Evolutionary conservation across 2,888 invertebrate genomes (phyloP).

Genomic region (Coelinius sp.): DNA sequence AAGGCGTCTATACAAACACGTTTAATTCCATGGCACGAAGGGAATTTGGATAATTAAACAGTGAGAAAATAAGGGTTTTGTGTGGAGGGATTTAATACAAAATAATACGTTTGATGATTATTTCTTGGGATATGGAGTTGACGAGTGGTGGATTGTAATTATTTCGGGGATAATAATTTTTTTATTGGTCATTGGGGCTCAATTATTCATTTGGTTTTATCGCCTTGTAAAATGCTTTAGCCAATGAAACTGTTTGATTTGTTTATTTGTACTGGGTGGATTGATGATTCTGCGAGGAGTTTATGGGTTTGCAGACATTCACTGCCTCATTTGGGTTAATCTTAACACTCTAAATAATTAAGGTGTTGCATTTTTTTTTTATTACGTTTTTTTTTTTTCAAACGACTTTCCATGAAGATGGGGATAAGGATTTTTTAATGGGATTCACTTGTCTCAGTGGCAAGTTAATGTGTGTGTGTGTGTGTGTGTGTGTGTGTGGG

Average conservation of each 20-base stretch:
- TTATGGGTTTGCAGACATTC: not conserved
- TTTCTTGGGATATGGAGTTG: not conserved
- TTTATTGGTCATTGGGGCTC: not conserved
- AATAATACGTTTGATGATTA: not conserved
- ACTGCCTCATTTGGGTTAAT: not conserved
- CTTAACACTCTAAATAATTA: not conserved
- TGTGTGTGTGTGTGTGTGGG: too few relatives aligned
- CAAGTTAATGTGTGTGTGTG: too few relatives aligned
- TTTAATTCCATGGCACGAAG: conserved; percentile 36
- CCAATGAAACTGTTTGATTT: not conserved
- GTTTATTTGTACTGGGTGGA: not conserved
- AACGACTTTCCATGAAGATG: not conserved
- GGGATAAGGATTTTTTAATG: not conserved
- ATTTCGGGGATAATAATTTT: not conserved
- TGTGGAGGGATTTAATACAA: not conserved
- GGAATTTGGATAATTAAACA: conserved; percentile 35
- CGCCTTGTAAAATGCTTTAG: not conserved
- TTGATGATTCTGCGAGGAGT: not conserved
- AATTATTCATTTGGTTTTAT: not conserved
- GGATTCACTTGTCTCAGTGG: too few relatives aligned
- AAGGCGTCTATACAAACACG: conserved; percentile 30
- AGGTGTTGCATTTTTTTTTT: not conserved
- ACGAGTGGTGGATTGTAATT: not conserved
- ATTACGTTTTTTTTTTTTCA: not conserved
- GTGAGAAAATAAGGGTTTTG: conserved; percentile 26